A percentile compares a stretch with the other conserved stretches of the same genome.
These are phyloP conservation scores for Hoplodrina blanda DNA, from an alignment of 2,888 invertebrate species.

Conservation along the genomic window DNA sequence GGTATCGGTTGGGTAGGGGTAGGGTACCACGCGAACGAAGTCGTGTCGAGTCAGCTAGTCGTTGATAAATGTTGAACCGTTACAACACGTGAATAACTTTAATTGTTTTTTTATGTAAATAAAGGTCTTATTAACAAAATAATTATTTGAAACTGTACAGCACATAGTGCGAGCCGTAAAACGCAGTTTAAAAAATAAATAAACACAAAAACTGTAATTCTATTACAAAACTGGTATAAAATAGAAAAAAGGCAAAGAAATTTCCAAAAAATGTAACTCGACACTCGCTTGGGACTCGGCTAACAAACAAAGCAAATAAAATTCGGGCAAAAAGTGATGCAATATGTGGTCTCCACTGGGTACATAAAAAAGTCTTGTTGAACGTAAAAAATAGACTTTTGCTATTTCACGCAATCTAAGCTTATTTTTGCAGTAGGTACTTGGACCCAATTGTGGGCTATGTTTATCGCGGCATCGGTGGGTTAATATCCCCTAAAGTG, in stretches of 20 bases:
- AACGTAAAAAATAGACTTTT: constrained; percentile 16
- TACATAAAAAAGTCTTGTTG: constrained; percentile 13
- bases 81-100: not conserved
- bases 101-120: not conserved
- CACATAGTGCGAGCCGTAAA: not conserved
- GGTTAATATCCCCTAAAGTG: too few species aligned
- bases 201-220: constrained; percentile 11
- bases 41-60: too few species aligned
- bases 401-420: constrained; percentile 3
- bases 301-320: constrained; percentile 38
- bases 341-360: constrained; percentile 15
- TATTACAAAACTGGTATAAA: constrained; percentile 29
- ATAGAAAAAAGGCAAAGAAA: constrained; percentile 12
- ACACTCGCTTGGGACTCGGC: constrained; percentile 35
- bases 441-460: too few species aligned
- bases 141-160: not conserved
- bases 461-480: too few species aligned
- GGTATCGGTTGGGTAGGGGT: too few species aligned
- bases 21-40: too few species aligned
- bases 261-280: constrained; percentile 25
- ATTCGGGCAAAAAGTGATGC: constrained; percentile 31
- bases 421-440: not conserved
- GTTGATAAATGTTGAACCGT: not conserved
- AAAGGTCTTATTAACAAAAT: not conserved
- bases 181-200: constrained; percentile 5